These are phyloP conservation scores for Oscheius sp. DNA, from an alignment of 1,140 invertebrate species.

Conservation along the genomic window DNA sequence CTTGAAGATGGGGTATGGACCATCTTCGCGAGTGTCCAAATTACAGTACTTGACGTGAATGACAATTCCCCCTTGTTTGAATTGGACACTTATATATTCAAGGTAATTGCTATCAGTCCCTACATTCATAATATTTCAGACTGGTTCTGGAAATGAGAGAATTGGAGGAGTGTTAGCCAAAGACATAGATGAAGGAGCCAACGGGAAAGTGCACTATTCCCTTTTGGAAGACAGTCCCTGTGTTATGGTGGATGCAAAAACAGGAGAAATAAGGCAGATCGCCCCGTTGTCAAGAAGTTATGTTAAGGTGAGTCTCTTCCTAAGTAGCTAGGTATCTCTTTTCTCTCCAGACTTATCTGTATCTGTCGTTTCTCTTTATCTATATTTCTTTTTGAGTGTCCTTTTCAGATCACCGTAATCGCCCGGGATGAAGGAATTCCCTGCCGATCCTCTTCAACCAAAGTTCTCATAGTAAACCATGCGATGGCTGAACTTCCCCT, in stretches of 20 bases:
- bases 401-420: neutral
- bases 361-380: too few species aligned
- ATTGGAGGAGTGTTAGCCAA: neutral
- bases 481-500: too few species aligned
- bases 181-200: constrained; percentile 58
- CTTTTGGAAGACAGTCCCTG: neutral
- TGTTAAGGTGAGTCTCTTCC: too few species aligned
- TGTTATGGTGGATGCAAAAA: neutral
- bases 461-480: neutral
- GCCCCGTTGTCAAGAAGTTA: constrained; percentile 78
- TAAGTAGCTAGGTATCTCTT: too few species aligned
- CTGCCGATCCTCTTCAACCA: neutral
- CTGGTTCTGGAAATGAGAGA: neutral
- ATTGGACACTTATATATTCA: constrained; percentile 75
- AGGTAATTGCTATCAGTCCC: neutral
- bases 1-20: constrained; percentile 84
- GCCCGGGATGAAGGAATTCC: neutral
- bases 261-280: constrained; percentile 28
- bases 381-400: too few species aligned
- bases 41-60: constrained; percentile 88
- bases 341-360: too few species aligned
- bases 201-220: constrained; percentile 53
- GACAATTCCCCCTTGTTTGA: constrained; percentile 87
- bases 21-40: constrained; percentile 80
- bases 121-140: too few species aligned